Base-by-base conservation (phyloP, 2,113 vertebrate genomes). In the Etheostoma cragini region DNA sequence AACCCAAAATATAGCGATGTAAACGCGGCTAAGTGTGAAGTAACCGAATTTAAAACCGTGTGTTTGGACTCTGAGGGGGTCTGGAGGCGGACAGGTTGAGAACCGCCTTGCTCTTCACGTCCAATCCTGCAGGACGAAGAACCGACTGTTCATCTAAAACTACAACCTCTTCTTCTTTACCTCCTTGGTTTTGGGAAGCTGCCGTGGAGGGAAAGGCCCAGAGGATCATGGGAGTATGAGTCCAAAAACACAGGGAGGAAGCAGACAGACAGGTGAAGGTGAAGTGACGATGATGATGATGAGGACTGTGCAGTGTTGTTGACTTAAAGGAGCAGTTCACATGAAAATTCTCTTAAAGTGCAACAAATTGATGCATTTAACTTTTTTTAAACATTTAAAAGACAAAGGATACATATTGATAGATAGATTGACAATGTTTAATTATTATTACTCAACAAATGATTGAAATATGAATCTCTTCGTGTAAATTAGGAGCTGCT, bases 101-200 rank as follows among this genome's bases (percentile, higher is more conserved):
- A 38, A 45, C 35, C 2, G 5, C 21, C 38, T 3, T 30, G 26
- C 11, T 61, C 70, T 61, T 35, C 70, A 15, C 30, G 17, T 30
- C 21, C 30, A 72, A 19, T 24, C 33, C 13, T 38, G 54, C 54
- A 30, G 14, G 54, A 24, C 6, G 54, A 26, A 57, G 12, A 57
- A 26, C 24, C 7, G 13, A 46, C 24, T 8, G 1, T 14, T 54
- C 0, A 33, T 66, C 46, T 52, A 24, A 33, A 56, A 67, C 61
- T 76, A 61, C 19, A 60, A 16, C 26, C 13, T 52, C 50, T 53
- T 30, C 71, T 46, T 35, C 45, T 93, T 97, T 96, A 96, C 96
- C 96, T 97, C 96, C 54, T 96, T 94, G 60, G 95, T 96, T 79
- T 95, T 96, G 82, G 96, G 96, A 77, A 97, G 96, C 96, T 97